Evolutionary conservation across 2,888 invertebrate species (phyloP).

Genomic region (Pandemis corylana): DNA sequence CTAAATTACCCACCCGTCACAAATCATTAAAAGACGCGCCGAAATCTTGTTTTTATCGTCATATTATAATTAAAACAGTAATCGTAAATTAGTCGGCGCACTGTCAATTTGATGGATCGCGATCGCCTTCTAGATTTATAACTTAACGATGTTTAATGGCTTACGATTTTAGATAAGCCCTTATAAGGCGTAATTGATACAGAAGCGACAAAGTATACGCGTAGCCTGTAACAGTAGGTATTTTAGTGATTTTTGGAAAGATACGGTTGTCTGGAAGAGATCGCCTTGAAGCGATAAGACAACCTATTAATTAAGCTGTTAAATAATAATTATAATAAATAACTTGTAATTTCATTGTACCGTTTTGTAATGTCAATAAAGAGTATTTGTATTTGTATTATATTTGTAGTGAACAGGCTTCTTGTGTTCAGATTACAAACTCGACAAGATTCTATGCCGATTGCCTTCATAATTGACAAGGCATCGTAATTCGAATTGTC

Average conservation of each 20-base stretch:
- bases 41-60: constrained; percentile 21
- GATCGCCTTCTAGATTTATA: constrained; percentile 53
- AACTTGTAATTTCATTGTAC: no score
- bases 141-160: constrained; percentile 51
- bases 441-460: no score
- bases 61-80: constrained; percentile 20
- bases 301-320: no score
- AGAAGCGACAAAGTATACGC: constrained; percentile 24
- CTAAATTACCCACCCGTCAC: neutral
- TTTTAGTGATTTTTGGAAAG: no score
- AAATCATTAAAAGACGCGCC: constrained; percentile 20
- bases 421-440: no score
- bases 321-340: no score
- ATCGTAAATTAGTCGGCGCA: constrained; percentile 35
- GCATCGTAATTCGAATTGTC: no score
- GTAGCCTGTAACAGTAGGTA: neutral
- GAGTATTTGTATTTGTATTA: no score
- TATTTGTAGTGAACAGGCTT: no score
- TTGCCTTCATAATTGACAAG: no score
- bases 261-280: neutral
- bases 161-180: constrained; percentile 48
- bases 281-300: neutral
- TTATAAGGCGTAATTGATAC: neutral
- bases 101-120: constrained; percentile 55
- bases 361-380: no score